A percentile compares a stretch with the other conserved stretches of the same genome.
phyloP scores from a whole-genome alignment of 1,140 invertebrate genomes.

The Dreissena rostriformis region DNA sequence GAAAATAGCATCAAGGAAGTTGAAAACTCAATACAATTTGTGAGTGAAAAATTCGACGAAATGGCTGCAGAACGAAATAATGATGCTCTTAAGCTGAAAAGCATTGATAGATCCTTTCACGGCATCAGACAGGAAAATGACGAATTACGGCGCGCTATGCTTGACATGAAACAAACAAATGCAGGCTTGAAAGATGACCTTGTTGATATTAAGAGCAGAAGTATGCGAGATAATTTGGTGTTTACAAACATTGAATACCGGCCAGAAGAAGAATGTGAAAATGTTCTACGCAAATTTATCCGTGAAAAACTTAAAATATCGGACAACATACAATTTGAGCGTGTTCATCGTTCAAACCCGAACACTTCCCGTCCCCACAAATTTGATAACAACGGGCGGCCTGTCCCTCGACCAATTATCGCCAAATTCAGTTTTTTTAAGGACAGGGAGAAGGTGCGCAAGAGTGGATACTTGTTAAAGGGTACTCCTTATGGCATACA shows the following conservation, averaged over 20 bases:
- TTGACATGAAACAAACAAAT: not conserved
- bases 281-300: not conserved
- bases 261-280: not conserved
- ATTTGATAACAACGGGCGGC: not conserved
- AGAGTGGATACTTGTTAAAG: not conserved
- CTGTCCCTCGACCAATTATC: not conserved
- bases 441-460: constrained; percentile 1
- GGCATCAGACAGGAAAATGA: not conserved
- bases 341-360: not conserved
- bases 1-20: not conserved
- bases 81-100: not conserved
- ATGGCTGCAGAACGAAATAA: not conserved
- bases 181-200: not conserved
- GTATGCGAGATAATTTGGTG: not conserved
- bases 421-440: constrained; percentile 23
- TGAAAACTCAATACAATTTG: not conserved
- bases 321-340: not conserved
- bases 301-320: not conserved
- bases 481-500: not conserved
- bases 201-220: not conserved
- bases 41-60: not conserved
- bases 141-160: not conserved
- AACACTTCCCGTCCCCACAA: not conserved
- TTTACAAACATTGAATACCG: not conserved
- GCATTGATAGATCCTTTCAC: not conserved